phyloP scores from a whole-genome alignment of 2,797 vertebrate species.

The Fistularia commersonii region DNA sequence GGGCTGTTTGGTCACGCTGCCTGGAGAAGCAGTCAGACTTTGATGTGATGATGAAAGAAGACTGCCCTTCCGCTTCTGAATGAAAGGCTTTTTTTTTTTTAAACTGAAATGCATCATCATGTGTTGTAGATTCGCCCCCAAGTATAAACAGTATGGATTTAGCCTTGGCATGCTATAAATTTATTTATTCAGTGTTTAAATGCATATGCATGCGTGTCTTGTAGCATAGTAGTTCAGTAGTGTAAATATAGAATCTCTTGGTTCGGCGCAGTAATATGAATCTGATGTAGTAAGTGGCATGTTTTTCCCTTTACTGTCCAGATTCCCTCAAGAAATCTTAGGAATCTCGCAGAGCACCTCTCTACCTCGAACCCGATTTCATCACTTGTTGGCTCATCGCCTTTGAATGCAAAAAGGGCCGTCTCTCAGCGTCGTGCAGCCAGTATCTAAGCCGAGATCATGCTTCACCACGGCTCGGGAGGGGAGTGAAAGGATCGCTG shows the following conservation, averaged over 20 bases:
- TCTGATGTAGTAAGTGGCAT: constrained; percentile 3
- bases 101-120: constrained; percentile 14
- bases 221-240: constrained; percentile 21
- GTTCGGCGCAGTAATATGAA: constrained; percentile 2
- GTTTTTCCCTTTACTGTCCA: constrained; percentile 5
- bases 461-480: constrained; percentile 31
- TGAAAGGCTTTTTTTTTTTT: no score
- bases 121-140: neutral
- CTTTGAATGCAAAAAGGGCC: constrained; percentile 43
- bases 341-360: constrained; percentile 8
- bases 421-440: constrained; percentile 23
- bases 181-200: constrained; percentile 27
- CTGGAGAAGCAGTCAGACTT: constrained; percentile 17
- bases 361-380: constrained; percentile 31
- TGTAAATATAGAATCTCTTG: constrained; percentile 8
- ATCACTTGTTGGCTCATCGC: constrained; percentile 23
- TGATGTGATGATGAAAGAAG: constrained; percentile 30
- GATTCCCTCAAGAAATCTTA: constrained; percentile 8
- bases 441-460: constrained; percentile 47
- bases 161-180: constrained; percentile 12
- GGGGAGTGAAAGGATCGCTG: constrained; percentile 49
- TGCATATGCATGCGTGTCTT: constrained; percentile 33
- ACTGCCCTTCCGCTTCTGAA: constrained; percentile 5
- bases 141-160: constrained; percentile 1
- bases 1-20: constrained; percentile 23